Conservation (phyloP, 2,888 invertebrate species). For the Lottia gigantea region DNA sequence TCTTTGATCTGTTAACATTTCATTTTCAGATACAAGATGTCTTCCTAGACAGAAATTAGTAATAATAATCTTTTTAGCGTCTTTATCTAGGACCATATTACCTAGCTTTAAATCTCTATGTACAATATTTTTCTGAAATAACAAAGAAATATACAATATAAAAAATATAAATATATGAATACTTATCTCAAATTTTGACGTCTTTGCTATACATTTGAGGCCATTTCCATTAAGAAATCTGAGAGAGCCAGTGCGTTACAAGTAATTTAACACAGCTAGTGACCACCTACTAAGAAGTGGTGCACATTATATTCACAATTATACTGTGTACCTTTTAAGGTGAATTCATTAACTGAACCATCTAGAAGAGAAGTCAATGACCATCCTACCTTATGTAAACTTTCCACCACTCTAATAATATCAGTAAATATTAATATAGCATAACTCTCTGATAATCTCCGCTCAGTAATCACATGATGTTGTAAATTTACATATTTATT, state of each 20-base stretch:
- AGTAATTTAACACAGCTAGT: too few species aligned
- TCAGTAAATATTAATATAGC: slow-evolving; percentile 80
- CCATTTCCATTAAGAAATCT: too few species aligned
- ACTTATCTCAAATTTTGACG: too few species aligned
- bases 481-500: slow-evolving; percentile 65
- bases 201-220: neutral
- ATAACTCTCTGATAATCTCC: slow-evolving; percentile 80
- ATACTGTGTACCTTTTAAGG: too few species aligned
- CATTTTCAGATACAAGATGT: slow-evolving; percentile 79
- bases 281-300: too few species aligned
- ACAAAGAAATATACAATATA: slow-evolving; percentile 9
- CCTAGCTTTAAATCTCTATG: slow-evolving; percentile 83
- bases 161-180: neutral
- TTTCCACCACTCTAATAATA: slow-evolving; percentile 79
- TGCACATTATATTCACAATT: too few species aligned
- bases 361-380: neutral
- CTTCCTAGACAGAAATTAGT: slow-evolving; percentile 84
- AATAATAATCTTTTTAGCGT: slow-evolving; percentile 75
- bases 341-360: neutral
- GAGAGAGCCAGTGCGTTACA: too few species aligned
- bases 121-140: slow-evolving; percentile 78
- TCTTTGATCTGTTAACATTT: slow-evolving; percentile 79
- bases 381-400: slow-evolving; percentile 77
- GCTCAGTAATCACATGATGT: slow-evolving; percentile 80
- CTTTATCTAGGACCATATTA: slow-evolving; percentile 80